Base-by-base conservation (phyloP, 2,888 invertebrate genomes). In the Drosophila borborema region DNA sequence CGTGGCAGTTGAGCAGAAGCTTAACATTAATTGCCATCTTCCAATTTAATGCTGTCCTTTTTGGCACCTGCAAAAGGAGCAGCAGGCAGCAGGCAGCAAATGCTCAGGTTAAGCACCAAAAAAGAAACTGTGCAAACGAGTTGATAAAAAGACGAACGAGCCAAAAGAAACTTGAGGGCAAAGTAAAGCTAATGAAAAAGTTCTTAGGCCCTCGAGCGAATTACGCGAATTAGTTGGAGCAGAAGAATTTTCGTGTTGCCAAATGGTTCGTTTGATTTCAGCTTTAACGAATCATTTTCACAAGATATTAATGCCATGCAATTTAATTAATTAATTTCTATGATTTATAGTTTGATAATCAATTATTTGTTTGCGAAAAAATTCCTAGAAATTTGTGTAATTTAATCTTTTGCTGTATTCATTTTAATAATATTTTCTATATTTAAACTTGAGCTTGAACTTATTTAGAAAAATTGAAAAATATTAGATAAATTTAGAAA, bases 21-120 rank as follows among this genome's bases (percentile, higher is more conserved):
- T 83, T 79, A 77, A 64, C 86, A 86, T 86, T 83, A 86, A 83
- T 83, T 79, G 86, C 86, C 79, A 69, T 72, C 68, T 79, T 81
- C 73, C 74, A 79, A 70, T 80, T 85, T 58, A 64, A 68, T 51
- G 63, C 61, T 73, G 69, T 55, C 73, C 69, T 63, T 67, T 80
- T 80, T 76, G 63, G 69, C 76, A 64, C 64, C 80, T 85, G 61
- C 18, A 34, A 67, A 56, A 55, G 62, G 45, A 38, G 53, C 59
- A 28, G 1, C 48, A 2, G 40, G 49, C 38, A 43, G 54, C 20
- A 20, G 20, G 20, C 20, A 20, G 20, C 20, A 56, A 80, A 68
- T 68, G 77, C 67, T 9, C 59, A 64, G 71, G 69, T 69, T 74
- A 82, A 84, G 80, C 60, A 49, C 53, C 16, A 16, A 54, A 54